These are phyloP conservation scores for Iselma pallidipennis DNA, from an alignment of 2,888 invertebrate genomes.

Conservation along the genomic window DNA sequence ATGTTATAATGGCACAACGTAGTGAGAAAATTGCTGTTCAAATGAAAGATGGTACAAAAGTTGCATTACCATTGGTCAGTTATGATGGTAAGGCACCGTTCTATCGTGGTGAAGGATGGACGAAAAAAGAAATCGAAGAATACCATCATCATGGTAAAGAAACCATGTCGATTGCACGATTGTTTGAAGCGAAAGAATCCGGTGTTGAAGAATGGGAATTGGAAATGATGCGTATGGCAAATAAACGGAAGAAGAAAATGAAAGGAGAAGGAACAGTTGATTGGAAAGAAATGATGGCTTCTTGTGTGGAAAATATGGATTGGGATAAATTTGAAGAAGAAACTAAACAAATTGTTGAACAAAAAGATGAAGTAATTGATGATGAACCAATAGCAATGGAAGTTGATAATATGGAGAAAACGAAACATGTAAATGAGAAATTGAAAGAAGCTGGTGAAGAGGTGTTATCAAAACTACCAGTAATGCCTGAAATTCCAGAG, in stretches of 20 bases:
- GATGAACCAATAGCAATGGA: slow-evolving; percentile 58
- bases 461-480: slow-evolving; percentile 63
- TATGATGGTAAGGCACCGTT: slow-evolving; percentile 57
- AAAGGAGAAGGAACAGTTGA: slow-evolving; percentile 48
- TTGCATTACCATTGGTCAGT: slow-evolving; percentile 63
- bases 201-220: slow-evolving; percentile 52
- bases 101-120: slow-evolving; percentile 74
- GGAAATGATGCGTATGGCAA: slow-evolving; percentile 51
- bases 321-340: slow-evolving; percentile 54
- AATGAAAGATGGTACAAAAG: slow-evolving; percentile 70
- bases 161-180: slow-evolving; percentile 63
- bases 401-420: slow-evolving; percentile 62
- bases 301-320: slow-evolving; percentile 47
- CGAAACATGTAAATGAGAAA: slow-evolving; percentile 65
- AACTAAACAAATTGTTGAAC: slow-evolving; percentile 48
- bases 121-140: slow-evolving; percentile 62
- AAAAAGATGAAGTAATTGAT: slow-evolving; percentile 47
- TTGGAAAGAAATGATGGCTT: slow-evolving; percentile 51
- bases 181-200: slow-evolving; percentile 58
- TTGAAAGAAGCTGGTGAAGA: slow-evolving; percentile 59
- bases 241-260: slow-evolving; percentile 47
- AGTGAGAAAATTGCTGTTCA: slow-evolving; percentile 73
- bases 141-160: slow-evolving; percentile 52
- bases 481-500: slow-evolving; percentile 65
- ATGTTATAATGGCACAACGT: slow-evolving; percentile 75